Percentiles rank a stretch among this genome's conserved stretches.
Conservation (phyloP, 2,888 invertebrate genomes). For the Drosophila putrida region DNA sequence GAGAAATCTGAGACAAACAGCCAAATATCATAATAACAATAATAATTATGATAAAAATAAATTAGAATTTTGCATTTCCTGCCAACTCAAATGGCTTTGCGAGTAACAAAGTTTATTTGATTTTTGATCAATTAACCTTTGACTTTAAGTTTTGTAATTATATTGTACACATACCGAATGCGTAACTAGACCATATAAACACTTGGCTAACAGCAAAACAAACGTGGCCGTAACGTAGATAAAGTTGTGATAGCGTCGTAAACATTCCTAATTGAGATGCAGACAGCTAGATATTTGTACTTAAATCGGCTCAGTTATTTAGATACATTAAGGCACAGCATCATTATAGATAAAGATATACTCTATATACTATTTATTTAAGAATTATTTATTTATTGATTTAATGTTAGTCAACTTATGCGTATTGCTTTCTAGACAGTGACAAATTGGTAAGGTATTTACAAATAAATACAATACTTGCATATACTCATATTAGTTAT, state of each 20-base stretch:
- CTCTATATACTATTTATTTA: not conserved
- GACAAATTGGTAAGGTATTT: too few species aligned
- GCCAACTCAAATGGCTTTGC: not conserved
- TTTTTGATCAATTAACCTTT: conserved; percentile 34
- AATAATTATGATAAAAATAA: conserved; percentile 11
- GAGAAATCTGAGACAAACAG: conserved; percentile 6
- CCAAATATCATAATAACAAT: conserved; percentile 1
- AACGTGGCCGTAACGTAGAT: conserved; percentile 27
- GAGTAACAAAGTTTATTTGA: not conserved
- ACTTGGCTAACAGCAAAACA: conserved; percentile 7
- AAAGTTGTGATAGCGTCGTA: conserved; percentile 27
- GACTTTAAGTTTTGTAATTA: conserved; percentile 30
- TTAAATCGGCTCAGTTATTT: conserved; percentile 23
- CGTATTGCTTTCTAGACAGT: too few species aligned
- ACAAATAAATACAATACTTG: too few species aligned
- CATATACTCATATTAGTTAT: not conserved
- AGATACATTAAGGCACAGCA: not conserved
- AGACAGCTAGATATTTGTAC: not conserved
- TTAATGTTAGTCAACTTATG: too few species aligned
- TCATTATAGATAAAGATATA: not conserved
- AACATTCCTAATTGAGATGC: conserved; percentile 1
- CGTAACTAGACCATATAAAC: conserved; percentile 3
- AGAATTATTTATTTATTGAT: not conserved
- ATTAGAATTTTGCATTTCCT: not conserved
- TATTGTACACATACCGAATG: not conserved